Evolutionary conservation across 2,797 vertebrate species (phyloP), one percentile per base, ranked within the genome.

Genomic region (Antrozous pallidus): DNA sequence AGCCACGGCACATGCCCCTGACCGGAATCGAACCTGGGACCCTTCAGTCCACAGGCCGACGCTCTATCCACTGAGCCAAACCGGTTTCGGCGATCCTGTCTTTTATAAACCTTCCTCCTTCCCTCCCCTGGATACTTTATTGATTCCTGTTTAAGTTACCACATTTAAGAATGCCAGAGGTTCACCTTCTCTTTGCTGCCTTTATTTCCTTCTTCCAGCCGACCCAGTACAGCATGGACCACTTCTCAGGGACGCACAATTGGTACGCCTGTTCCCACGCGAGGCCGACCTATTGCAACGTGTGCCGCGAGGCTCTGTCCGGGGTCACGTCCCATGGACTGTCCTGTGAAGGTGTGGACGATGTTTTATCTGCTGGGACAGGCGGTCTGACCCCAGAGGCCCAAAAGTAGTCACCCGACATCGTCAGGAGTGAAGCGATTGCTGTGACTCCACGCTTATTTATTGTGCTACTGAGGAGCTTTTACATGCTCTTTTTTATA

Each of bases 181-280:
- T 18, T 16, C 10, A 1, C 11, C 90, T 93, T 31, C 47, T 2
- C 13, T 54, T 17, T 4, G 84, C 42, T 61, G 0, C 70, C 69
- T 79, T 9, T 61, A 0, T 79, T 36, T 69, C 0, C 0, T 26
- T 24, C 82, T 51, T 90, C 38, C 98, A 99, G 99, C 99, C 99
- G 82, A 99, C 99, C 90, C 99, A 99, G 98, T 99, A 99, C 97
- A 99, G 99, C 97, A 99, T 99, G 99, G 99, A 99, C 97, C 99
- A 99, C 97, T 99, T 99, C 98, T 99, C 99, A 83, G 99, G 99
- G 97, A 99, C 98, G 98, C 99, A 99, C 96, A 99, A 99, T 98
- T 99, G 99, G 99, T 99, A 99, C 31, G 99, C 99, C 88, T 99
- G 99, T 80, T 99, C 99, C 0, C 99, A 99, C 0, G 99, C 99